Conservation (phyloP, 2,113 vertebrate species). For the Gadus chalcogrammus region DNA sequence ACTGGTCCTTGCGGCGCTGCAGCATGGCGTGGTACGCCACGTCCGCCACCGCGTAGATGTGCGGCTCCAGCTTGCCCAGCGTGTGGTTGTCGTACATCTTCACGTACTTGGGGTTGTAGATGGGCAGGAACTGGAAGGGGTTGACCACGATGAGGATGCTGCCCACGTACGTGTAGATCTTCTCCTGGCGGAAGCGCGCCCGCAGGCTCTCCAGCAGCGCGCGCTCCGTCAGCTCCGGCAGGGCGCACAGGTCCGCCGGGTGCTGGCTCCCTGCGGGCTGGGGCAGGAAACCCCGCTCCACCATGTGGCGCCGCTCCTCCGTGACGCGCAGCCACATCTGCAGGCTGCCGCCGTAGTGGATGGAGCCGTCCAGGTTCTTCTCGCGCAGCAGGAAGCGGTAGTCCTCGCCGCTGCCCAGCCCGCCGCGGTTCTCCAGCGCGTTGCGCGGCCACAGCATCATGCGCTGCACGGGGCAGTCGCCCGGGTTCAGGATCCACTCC, state of each 20-base stretch:
- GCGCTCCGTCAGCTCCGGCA: conserved; percentile 89
- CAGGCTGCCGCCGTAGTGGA: conserved; percentile 90
- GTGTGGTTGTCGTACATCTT: conserved; percentile 96
- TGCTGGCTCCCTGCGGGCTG: conserved; percentile 84
- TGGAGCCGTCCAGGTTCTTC: conserved; percentile 94
- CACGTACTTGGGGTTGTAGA: conserved; percentile 97
- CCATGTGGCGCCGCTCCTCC: conserved; percentile 85
- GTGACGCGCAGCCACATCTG: conserved; percentile 94
- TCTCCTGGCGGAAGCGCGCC: conserved; percentile 91
- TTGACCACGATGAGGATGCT: conserved; percentile 95
- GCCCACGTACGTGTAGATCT: conserved; percentile 95
- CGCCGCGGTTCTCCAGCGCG: conserved; percentile 88
- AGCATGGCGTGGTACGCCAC: conserved; percentile 96
- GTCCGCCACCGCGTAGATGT: conserved; percentile 93
- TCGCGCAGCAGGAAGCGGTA: conserved; percentile 93
- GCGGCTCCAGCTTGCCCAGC: conserved; percentile 90
- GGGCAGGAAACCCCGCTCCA: conserved; percentile 91
- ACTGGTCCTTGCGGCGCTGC: conserved; percentile 86
- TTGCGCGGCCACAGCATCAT: conserved; percentile 96
- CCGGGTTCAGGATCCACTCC: conserved; percentile 97
- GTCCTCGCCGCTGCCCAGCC: conserved; percentile 79
- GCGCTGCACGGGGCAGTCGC: conserved; percentile 91
- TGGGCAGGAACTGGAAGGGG: conserved; percentile 94
- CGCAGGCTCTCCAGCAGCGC: conserved; percentile 89
- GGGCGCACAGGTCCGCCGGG: conserved; percentile 85